These are phyloP conservation scores for Prenolepis imparis DNA, from an alignment of 2,888 invertebrate species.

Conservation along the genomic window DNA sequence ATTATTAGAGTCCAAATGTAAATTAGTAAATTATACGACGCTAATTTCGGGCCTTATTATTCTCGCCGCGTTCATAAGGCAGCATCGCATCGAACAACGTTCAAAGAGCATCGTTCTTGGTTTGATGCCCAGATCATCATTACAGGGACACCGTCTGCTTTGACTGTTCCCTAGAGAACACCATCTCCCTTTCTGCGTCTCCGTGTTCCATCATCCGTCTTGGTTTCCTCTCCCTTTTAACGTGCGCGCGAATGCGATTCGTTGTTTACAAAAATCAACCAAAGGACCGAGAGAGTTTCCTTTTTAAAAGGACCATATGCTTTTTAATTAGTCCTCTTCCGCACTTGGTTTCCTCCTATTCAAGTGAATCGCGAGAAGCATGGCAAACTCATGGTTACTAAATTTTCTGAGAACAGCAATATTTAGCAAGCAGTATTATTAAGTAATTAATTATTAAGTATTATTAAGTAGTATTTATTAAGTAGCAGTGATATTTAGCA, in stretches of 20 bases:
- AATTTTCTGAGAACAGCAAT: not conserved
- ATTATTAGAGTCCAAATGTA: not conserved
- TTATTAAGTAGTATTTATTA: too few species aligned
- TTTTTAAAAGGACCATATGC: slow-evolving; percentile 77
- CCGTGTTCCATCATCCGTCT: slow-evolving; percentile 60
- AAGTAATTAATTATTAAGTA: too few species aligned
- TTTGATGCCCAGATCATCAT: slow-evolving; percentile 85
- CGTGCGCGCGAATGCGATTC: slow-evolving; percentile 69
- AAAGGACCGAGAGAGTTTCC: slow-evolving; percentile 77
- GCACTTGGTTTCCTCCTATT: slow-evolving; percentile 32
- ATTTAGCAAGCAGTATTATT: not conserved
- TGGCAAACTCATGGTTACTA: not conserved
- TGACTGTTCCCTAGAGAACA: slow-evolving; percentile 86
- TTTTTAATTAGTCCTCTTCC: slow-evolving; percentile 78
- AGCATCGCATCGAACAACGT: slow-evolving; percentile 68
- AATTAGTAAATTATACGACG: slow-evolving; percentile 3
- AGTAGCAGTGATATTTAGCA: not conserved
- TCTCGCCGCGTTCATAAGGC: slow-evolving; percentile 44
- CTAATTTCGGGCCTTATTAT: not conserved
- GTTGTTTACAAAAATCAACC: slow-evolving; percentile 82
- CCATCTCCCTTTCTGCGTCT: slow-evolving; percentile 83
- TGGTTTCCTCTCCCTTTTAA: slow-evolving; percentile 64
- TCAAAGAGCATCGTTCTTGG: slow-evolving; percentile 80
- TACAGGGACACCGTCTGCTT: slow-evolving; percentile 83
- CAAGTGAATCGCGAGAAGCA: slow-evolving; percentile 31